Base-by-base conservation (phyloP, 1,140 invertebrate genomes). In the Himalopsyche phryganea region DNA sequence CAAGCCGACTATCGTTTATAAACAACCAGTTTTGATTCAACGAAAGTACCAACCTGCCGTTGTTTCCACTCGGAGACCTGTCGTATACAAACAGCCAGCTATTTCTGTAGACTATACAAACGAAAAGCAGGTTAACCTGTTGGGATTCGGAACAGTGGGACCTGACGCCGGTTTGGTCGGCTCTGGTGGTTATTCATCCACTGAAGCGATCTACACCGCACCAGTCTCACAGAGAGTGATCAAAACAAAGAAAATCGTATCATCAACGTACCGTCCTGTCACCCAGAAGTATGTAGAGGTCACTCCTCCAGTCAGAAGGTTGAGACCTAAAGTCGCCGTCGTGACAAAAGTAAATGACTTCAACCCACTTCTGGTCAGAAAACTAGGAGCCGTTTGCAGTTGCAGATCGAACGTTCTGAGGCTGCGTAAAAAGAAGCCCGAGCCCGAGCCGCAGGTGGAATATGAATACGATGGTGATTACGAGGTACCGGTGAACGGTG, bases 351-450 rank as follows among this genome's bases (percentile, higher is more conserved):
- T 83, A 42, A 85, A 84, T 50, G 85, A 86, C 61, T 78, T 84
- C 35, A 85, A 85, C 69, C 85, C 87, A 1, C 70, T 88, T 10
- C 71, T 88, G 9, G 75, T 88, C 0, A 80, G 81, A 32, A 89
- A 89, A 73, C 70, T 89, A 9, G 83, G 84, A 1, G 85, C 86
- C 6, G 85, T 88, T 35, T 89, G 87, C 60, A 87, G 84, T 32
- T 89, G 87, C 64, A 81, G 82, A 61, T 83, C 82, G 0, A 85
- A 86, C 67, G 79, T 84, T 0, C 71, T 87, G 20, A 73, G 71
- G 18, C 65, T 81, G 0, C 72, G 76, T 57, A 78, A 77, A 50
- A 74, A 61, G 60, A 73, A 70, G 63, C 72, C 71, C n/a, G 69
- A 60, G 46, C 52, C 60, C 9, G 40, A 60, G 47, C 63, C 66